Base-by-base conservation (phyloP, 1,140 invertebrate species). In the Capitella teleta region DNA sequence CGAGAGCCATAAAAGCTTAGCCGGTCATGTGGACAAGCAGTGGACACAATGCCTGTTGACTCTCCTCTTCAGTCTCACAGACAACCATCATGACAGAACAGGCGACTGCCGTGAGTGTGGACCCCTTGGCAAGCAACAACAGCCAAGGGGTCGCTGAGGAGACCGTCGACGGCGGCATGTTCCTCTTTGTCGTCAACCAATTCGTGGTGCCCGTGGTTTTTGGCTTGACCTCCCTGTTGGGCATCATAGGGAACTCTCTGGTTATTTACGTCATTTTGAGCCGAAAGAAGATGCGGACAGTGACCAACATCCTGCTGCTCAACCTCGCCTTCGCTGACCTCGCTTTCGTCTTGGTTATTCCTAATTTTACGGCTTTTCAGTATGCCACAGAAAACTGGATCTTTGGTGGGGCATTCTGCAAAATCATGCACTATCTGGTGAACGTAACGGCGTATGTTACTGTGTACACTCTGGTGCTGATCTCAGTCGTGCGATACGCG, bases 381-480 rank as follows among this genome's bases (percentile, higher is more conserved):
- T 48, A 38, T 28, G 48, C 43, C 47, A 51, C 47, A n/a, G 19
- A 18, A 10, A 16, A 36, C 28, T 54, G 53, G 53, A 42, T 43
- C 2, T 54, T 54, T 26, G 53, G 53, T 5, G 34, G 47, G 21
- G 47, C 50, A 10, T 16, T 40, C 6, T 54, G 53, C 53, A 54
- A 54, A 32, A 28, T 51, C 30, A 54, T 54, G 53, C 53, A 54
- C 43, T 54, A 51, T 48, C 47, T 56, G 24, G 23, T 53, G 38
- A 64, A 69, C 54, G 87, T 92, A 2, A 90, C 86, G 3, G 87
- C 86, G 1, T 89, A 87, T 58, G 86, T 86, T 5, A 87, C 84
- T 47, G 87, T 92, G n/a, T 92, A 90, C 68, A 92, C 87, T 0
- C 71, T 93, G 24, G 87, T 93, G 0, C 77, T 94, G 38, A 93